Percentiles rank a stretch among this genome's conserved stretches.
Evolutionary conservation across 2,113 vertebrate species (phyloP).

Genomic region (Pseudonaja textilis): DNA sequence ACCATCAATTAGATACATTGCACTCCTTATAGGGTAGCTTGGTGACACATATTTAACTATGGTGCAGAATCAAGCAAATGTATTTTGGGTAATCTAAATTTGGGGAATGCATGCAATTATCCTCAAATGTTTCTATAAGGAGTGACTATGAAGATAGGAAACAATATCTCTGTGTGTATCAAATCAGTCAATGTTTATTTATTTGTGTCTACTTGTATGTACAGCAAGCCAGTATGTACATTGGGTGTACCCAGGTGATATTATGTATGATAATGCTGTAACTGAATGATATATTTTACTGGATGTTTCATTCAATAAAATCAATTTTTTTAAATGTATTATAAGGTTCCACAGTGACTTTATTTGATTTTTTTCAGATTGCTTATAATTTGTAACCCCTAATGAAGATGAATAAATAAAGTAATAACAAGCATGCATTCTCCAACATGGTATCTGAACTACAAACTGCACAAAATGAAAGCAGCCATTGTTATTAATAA

Average conservation of each 20-base stretch:
- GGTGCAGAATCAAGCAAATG: neutral
- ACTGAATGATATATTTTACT: constrained; percentile 36
- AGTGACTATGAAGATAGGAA: constrained; percentile 46
- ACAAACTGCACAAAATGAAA: neutral
- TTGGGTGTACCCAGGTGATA: neutral
- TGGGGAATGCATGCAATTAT: neutral
- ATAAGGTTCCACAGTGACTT: neutral
- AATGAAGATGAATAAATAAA: neutral
- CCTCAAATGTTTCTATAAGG: neutral
- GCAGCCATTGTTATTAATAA: neutral
- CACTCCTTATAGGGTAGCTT: neutral
- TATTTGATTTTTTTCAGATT: neutral
- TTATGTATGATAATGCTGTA: constrained; percentile 37
- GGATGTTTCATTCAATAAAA: constrained; percentile 63
- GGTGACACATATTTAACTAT: neutral
- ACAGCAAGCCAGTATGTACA: neutral
- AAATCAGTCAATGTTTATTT: constrained; percentile 24
- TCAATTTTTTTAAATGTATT: constrained; percentile 61
- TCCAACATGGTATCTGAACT: too few species aligned
- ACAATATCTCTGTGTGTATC: constrained; percentile 32
- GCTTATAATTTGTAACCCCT: neutral
- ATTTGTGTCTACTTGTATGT: constrained; percentile 40
- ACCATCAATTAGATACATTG: neutral
- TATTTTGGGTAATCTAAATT: neutral
- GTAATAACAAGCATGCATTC: neutral